Evolutionary conservation across 2,888 invertebrate genomes (phyloP), one percentile per base, ranked within the genome.

Genomic region (Cerceris rybyensis): DNA sequence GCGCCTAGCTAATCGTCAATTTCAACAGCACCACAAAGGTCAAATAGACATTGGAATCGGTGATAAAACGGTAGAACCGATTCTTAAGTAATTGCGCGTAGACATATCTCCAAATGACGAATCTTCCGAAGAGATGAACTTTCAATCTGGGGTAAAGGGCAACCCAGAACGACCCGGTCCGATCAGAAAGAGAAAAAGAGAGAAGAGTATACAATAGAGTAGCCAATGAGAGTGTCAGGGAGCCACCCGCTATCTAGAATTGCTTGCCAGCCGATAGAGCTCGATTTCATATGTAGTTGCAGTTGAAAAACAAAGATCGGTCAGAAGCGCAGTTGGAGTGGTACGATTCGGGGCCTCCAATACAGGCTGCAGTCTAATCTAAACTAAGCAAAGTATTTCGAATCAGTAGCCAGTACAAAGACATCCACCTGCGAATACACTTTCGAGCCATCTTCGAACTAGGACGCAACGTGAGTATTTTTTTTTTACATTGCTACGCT

Each of bases 101-200:
- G 28, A 28, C 28, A 28, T 28, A 28, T 28, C 28, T 1, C 28
- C 28, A 4, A 28, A 28, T 28, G 28, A 14, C 50, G 66, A 42
- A 46, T 69, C 17, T 8, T 14, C 14, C 39, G 28, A 6, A 39
- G 50, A 54, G 75, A 80, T 83, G 78, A 80, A 76, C 69, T 73
- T 55, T 61, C 60, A 65, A 61, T 73, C 70, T 66, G 75, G 73
- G 63, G 63, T 78, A 70, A 73, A 63, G 76, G 63, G 63, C 71
- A 82, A 85, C 75, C 85, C 80, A 71, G 52, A 76, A 75, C 77
- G 85, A 85, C 85, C 80, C 65, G 63, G 57, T 8, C 28, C 49
- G 67, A 65, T 49, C 66, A 8, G 49, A 39, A 43, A 64, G 50
- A 70, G 61, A 74, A 43, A 39, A 43, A 64, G 50, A 70, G 61